These are phyloP conservation scores for Hexactinellida sp. DNA, from an alignment of 37 sponge, comb jelly and placozoan species.

Conservation along the genomic window DNA sequence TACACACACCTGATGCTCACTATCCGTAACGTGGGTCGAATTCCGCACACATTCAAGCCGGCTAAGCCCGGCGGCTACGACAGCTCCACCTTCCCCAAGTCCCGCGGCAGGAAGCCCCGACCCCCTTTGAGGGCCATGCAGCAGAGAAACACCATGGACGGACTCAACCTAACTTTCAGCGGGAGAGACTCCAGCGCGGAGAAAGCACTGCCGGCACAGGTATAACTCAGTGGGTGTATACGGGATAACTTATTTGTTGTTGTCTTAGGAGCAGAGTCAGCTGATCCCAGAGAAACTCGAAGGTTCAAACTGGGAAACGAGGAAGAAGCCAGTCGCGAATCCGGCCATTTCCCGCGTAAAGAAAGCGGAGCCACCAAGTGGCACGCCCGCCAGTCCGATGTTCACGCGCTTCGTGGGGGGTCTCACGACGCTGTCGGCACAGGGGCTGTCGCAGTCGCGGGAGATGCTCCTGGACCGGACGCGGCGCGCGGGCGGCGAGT, in stretches of 20 bases:
- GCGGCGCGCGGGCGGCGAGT: background rate
- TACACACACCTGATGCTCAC: background rate
- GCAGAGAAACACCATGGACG: background rate
- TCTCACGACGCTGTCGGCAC: background rate
- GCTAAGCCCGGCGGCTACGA: background rate
- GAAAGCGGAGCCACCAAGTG: background rate
- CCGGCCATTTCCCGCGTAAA: background rate
- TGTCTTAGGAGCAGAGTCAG: background rate
- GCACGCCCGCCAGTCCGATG: background rate
- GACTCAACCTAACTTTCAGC: background rate
- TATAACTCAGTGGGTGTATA: background rate
- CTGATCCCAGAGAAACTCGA: background rate
- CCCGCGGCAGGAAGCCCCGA: background rate
- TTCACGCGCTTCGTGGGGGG: background rate
- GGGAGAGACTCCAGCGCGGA: background rate
- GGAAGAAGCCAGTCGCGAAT: background rate
- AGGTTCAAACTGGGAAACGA: background rate
- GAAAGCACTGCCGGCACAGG: background rate
- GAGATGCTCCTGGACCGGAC: background rate
- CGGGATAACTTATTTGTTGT: background rate
- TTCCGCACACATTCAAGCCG: slow-evolving; percentile 11
- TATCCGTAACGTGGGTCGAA: background rate
- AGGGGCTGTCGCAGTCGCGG: background rate
- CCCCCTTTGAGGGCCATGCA: background rate
- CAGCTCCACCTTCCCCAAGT: background rate